Conservation (phyloP, 2,113 vertebrate species). For the Epinephelus lanceolatus region DNA sequence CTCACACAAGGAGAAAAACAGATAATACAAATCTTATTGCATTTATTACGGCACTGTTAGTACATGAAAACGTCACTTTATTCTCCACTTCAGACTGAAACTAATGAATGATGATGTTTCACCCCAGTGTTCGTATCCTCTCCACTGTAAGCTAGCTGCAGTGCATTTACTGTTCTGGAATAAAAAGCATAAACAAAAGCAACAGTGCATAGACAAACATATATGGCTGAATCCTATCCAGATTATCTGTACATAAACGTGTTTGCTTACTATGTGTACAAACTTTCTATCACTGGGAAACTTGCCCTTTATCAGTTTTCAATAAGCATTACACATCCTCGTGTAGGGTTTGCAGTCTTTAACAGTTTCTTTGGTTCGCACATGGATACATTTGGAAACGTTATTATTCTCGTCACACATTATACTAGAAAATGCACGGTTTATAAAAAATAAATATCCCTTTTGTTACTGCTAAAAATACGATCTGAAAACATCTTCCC, state of each 20-base stretch:
- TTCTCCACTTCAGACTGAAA: neutral
- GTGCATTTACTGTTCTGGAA: constrained; percentile 32
- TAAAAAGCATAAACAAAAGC: constrained; percentile 26
- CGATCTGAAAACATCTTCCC: constrained; percentile 42
- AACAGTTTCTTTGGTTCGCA: neutral
- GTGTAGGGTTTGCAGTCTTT: constrained; percentile 5
- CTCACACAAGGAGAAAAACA: constrained; percentile 9
- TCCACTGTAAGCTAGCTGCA: neutral
- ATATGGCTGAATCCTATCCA: constrained; percentile 50
- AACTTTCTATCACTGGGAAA: constrained; percentile 3
- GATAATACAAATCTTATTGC: constrained; percentile 9
- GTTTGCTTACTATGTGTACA: constrained; percentile 1
- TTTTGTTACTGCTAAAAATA: constrained; percentile 58
- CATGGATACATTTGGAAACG: constrained; percentile 18
- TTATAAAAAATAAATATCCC: constrained; percentile 76
- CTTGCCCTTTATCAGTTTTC: neutral
- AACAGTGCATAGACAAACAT: constrained; percentile 50
- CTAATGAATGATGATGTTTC: neutral
- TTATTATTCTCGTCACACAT: constrained; percentile 24
- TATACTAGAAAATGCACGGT: constrained; percentile 37
- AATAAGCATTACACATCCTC: neutral
- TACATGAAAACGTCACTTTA: neutral
- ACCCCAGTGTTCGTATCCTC: constrained; percentile 2
- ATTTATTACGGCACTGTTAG: constrained; percentile 2
- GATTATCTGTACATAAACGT: constrained; percentile 28